phyloP scores from a whole-genome alignment of 1,140 invertebrate genomes.

The Telenomus remus region DNA sequence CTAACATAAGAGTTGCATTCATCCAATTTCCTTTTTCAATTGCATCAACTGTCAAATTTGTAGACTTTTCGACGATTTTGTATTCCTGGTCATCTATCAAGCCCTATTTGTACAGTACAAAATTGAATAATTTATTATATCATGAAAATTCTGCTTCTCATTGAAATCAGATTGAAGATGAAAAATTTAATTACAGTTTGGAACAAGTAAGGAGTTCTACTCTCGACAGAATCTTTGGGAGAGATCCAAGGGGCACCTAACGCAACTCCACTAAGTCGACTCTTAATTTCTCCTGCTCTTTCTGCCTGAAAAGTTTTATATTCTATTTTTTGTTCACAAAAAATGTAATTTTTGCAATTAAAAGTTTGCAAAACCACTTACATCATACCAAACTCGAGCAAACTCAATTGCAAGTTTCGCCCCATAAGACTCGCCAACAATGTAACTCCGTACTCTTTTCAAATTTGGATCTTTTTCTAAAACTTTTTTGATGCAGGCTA shows the following conservation, averaged over 20 bases:
- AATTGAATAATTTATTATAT: neutral
- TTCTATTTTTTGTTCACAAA: too few relatives aligned
- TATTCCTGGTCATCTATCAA: slow-evolving; percentile 79
- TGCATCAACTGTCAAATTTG: slow-evolving; percentile 74
- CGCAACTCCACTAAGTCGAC: slow-evolving; percentile 85
- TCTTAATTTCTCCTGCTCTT: slow-evolving; percentile 77
- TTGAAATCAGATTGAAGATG: too few relatives aligned
- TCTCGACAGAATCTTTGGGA: slow-evolving; percentile 86
- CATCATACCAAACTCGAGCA: slow-evolving; percentile 78
- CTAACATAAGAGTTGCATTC: slow-evolving; percentile 80
- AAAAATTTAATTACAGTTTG: slow-evolving; percentile 76
- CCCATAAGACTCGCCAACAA: slow-evolving; percentile 90
- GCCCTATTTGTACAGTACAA: slow-evolving; percentile 73
- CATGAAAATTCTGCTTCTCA: too few relatives aligned
- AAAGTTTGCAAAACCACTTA: slow-evolving; percentile 60
- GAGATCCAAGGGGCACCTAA: slow-evolving; percentile 92
- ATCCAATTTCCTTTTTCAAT: slow-evolving; percentile 77
- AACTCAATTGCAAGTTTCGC: slow-evolving; percentile 93
- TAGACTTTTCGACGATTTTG: slow-evolving; percentile 74
- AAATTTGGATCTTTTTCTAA: slow-evolving; percentile 81
- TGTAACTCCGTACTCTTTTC: slow-evolving; percentile 84
- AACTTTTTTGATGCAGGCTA: slow-evolving; percentile 82
- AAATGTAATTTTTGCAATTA: neutral
- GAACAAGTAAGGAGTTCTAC: slow-evolving; percentile 86
- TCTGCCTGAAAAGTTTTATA: slow-evolving; percentile 25